Conservation (phyloP, 2,797 vertebrate genomes). For the Agapornis canus region DNA sequence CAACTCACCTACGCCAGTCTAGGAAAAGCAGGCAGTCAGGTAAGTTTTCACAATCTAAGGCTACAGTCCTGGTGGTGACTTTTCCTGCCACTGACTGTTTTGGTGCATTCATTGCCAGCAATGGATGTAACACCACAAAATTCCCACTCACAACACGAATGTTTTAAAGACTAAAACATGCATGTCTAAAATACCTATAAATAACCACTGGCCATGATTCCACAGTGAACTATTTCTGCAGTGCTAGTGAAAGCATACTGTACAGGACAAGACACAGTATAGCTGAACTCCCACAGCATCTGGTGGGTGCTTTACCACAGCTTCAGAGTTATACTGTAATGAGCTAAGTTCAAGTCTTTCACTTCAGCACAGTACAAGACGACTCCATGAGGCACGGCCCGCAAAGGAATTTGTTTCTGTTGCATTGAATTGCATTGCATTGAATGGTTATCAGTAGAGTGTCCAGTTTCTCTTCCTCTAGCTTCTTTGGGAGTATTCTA, state of each 20-base stretch:
- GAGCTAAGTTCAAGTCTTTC: conserved; percentile 84
- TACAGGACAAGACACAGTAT: conserved; percentile 60
- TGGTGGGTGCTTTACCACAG: conserved; percentile 71
- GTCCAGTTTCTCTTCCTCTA: conserved; percentile 76
- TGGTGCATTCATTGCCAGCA: conserved; percentile 75
- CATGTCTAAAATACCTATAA: conserved; percentile 62
- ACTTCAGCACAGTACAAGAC: conserved; percentile 82
- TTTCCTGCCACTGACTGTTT: conserved; percentile 56
- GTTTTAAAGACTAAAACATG: conserved; percentile 15
- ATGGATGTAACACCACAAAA: conserved; percentile 67
- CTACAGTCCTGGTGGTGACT: not conserved
- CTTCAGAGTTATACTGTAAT: conserved; percentile 80
- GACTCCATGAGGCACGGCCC: conserved; percentile 80
- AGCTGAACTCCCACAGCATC: conserved; percentile 72
- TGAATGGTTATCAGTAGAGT: conserved; percentile 85
- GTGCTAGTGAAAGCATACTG: conserved; percentile 64
- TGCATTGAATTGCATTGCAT: conserved; percentile 97
- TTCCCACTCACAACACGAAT: conserved; percentile 32
- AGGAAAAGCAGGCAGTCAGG: not conserved
- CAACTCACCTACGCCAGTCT: not conserved
- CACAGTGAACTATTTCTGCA: conserved; percentile 65
- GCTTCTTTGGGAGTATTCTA: conserved; percentile 67
- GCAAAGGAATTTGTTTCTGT: conserved; percentile 82
- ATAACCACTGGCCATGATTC: conserved; percentile 77
- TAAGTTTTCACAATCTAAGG: conserved; percentile 19